Evolutionary conservation across 1,140 invertebrate genomes (phyloP).

Genomic region (Ostrea edulis): DNA sequence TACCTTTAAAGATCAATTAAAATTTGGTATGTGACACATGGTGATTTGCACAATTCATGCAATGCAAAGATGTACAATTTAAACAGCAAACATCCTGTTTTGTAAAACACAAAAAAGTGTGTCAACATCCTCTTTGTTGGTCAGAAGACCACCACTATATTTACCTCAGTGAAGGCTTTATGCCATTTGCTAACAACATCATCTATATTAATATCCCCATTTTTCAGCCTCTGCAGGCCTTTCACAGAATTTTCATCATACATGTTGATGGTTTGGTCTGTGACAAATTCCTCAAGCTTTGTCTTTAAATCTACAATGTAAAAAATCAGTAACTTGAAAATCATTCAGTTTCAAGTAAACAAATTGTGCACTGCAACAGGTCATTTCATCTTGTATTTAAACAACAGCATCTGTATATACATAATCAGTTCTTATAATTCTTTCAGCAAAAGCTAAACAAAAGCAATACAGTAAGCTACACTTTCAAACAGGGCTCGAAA

Average conservation of each 20-base stretch:
- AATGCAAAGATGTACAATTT: not conserved
- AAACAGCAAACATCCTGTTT: conserved; percentile 13
- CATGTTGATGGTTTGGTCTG: conserved; percentile 80
- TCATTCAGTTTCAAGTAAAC: not conserved
- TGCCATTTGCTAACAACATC: conserved; percentile 86
- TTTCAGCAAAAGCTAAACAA: too few species aligned
- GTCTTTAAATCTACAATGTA: conserved; percentile 72
- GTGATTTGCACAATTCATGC: too few species aligned
- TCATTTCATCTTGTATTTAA: too few species aligned
- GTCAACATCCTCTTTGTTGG: conserved; percentile 13
- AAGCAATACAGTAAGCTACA: too few species aligned
- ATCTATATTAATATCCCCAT: conserved; percentile 84
- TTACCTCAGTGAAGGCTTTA: conserved; percentile 85
- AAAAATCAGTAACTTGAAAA: too few species aligned
- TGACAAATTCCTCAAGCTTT: conserved; percentile 76
- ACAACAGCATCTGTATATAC: too few species aligned
- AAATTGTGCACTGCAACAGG: too few species aligned
- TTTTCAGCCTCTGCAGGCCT: conserved; percentile 79
- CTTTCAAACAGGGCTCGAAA: too few species aligned
- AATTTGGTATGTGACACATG: too few species aligned
- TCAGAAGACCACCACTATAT: conserved; percentile 51
- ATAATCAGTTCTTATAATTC: too few species aligned
- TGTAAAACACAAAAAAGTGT: not conserved
- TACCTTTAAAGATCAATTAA: too few species aligned
- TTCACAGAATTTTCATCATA: conserved; percentile 81